phyloP scores from a whole-genome alignment of 2,113 vertebrate genomes.

The Cricetomys ansorgei region DNA sequence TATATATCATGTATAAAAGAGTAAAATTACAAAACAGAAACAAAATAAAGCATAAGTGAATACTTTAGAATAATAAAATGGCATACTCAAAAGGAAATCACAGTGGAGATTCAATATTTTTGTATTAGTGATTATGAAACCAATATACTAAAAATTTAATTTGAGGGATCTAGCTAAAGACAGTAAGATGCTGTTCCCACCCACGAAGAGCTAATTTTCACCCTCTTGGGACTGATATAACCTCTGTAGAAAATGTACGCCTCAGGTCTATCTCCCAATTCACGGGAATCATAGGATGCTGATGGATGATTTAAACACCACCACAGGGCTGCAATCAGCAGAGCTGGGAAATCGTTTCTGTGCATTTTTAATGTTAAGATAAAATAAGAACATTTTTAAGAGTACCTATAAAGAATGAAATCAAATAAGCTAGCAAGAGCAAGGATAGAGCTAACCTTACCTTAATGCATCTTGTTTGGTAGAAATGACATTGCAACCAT shows the following conservation, averaged over 20 bases:
- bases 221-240: neutral
- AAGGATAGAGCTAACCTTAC: neutral
- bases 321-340: conserved; percentile 12
- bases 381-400: neutral
- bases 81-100: neutral
- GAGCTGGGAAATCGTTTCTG: neutral
- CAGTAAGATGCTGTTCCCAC: neutral
- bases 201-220: conserved; percentile 37
- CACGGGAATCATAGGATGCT: neutral
- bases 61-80: neutral
- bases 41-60: neutral
- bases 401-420: neutral
- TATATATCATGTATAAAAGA: neutral
- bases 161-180: neutral
- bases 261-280: neutral
- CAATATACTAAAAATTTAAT: neutral
- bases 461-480: neutral
- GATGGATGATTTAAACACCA: conserved; percentile 8
- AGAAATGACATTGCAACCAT: neutral
- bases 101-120: neutral
- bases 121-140: neutral
- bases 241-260: neutral
- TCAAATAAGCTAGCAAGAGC: neutral
- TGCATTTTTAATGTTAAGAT: neutral
- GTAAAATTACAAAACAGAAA: conserved; percentile 20